phyloP scores from a whole-genome alignment of 1,140 invertebrate genomes.

The Diuraphis noxia region DNA sequence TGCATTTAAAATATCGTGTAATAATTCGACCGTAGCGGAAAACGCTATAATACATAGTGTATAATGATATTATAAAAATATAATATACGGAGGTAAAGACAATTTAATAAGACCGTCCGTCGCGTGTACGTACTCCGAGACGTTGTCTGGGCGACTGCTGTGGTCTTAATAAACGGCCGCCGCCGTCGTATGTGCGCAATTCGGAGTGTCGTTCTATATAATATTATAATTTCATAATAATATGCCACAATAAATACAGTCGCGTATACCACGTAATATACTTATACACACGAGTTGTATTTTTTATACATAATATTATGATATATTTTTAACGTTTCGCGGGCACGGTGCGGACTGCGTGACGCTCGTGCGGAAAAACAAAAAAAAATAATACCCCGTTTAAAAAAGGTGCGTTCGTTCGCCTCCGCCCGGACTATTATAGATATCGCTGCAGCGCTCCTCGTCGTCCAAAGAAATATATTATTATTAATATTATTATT shows the following conservation, averaged over 20 bases:
- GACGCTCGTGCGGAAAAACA: background rate
- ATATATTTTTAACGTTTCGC: constrained; percentile 10
- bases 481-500: background rate
- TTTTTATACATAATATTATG: background rate
- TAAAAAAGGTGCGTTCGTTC: constrained; percentile 6
- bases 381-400: background rate
- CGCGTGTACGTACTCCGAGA: background rate
- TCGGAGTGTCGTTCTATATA: background rate
- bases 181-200: background rate
- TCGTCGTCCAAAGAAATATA: background rate
- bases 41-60: background rate
- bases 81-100: background rate
- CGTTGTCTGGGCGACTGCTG: background rate
- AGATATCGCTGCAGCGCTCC: background rate
- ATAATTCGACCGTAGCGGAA: background rate
- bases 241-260: background rate
- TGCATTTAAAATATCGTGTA: background rate
- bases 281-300: background rate
- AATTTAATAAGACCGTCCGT: background rate
- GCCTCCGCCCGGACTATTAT: background rate
- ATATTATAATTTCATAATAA: background rate
- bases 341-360: background rate
- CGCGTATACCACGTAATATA: background rate
- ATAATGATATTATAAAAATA: background rate
- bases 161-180: background rate